Evolutionary conservation across 2,888 invertebrate species (phyloP).

Genomic region (Drosophila diplacantha): DNA sequence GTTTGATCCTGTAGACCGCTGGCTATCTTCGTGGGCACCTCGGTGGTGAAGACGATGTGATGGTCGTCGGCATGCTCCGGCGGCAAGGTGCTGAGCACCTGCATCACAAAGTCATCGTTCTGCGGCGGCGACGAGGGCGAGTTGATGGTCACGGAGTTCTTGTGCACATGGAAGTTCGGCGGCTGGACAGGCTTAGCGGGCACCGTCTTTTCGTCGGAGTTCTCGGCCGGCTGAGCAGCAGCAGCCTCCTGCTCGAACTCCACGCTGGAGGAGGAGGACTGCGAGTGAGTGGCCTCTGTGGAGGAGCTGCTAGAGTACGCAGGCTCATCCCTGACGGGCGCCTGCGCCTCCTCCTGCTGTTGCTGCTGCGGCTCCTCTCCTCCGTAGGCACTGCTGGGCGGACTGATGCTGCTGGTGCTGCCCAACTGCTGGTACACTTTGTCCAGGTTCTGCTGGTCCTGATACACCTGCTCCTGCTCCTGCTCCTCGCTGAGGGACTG

Average conservation of each 20-base stretch:
- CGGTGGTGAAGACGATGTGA: constrained; percentile 68
- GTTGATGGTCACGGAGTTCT: constrained; percentile 73
- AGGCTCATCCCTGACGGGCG: constrained; percentile 10
- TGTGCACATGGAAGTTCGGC: constrained; percentile 67
- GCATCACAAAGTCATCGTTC: constrained; percentile 74
- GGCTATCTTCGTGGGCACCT: constrained; percentile 74
- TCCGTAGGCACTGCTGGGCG: constrained; percentile 22
- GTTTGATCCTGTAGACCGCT: constrained; percentile 61
- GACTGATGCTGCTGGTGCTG: constrained; percentile 52
- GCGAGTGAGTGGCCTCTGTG: constrained; percentile 51
- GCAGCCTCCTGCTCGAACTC: constrained; percentile 68
- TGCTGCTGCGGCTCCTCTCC: constrained; percentile 35
- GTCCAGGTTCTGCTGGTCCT: constrained; percentile 62
- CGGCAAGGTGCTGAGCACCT: constrained; percentile 69
- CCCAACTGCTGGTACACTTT: constrained; percentile 69
- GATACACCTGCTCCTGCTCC: constrained; percentile 42
- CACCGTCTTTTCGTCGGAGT: constrained; percentile 39
- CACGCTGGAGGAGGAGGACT: constrained; percentile 52
- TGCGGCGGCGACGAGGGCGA: constrained; percentile 71
- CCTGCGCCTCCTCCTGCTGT: constrained; percentile 13
- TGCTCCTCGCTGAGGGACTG: constrained; percentile 51
- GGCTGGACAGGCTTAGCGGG: constrained; percentile 44
- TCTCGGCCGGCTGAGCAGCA: constrained; percentile 45
- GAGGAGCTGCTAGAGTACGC: constrained; percentile 43
- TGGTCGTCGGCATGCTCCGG: constrained; percentile 56